Evolutionary conservation across 2,113 vertebrate genomes (phyloP), one percentile per base, ranked within the genome.

Genomic region (Herpetotheres cachinnans): DNA sequence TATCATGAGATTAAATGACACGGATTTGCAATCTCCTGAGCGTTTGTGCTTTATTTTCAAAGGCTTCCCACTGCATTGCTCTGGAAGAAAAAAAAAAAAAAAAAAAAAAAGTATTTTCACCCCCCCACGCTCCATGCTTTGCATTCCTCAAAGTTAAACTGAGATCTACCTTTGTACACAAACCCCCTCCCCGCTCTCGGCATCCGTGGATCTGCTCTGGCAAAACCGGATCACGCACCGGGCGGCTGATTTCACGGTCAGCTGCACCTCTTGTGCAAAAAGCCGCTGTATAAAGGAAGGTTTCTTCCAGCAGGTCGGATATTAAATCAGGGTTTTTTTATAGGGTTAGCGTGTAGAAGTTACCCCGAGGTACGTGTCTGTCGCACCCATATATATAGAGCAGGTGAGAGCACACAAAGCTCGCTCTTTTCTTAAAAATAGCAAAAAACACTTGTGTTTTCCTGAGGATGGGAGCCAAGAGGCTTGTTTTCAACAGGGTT

Each of bases 381-480:
- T 16, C 19, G 5, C 36, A 5, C 30, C 6, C 20, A 13, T 1
- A 5, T 20, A 7, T 47, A 7, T 12, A 16, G 10, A 65, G 49
- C 29, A 27, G 52, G 52, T 9, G 42, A 13, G n/a, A 21, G 30
- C 22, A 1, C 11, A 3, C 19, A 17, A 6, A 80, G 49, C 36
- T 30, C 49, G 7, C 17, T 55, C 4, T 38, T 61, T 47, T 47
- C 66, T 62, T 38, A 24, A 47, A 38, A 27, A 2, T 4, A 27
- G 29, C 27, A 11, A 27, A 44, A 69, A 46, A 8, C 17, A 2
- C 38, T 55, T 13, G 42, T 42, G 42, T 72, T 46, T 55, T 22
- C 5, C 25, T 0, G 0, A 25, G 16, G 29, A 4, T 29, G 56
- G 66, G 3, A 80, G 42, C 29, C 4, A 4, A 24, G 27, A 11